These are phyloP conservation scores for Torymus tubicola DNA, from an alignment of 2,888 invertebrate species.

Conservation along the genomic window DNA sequence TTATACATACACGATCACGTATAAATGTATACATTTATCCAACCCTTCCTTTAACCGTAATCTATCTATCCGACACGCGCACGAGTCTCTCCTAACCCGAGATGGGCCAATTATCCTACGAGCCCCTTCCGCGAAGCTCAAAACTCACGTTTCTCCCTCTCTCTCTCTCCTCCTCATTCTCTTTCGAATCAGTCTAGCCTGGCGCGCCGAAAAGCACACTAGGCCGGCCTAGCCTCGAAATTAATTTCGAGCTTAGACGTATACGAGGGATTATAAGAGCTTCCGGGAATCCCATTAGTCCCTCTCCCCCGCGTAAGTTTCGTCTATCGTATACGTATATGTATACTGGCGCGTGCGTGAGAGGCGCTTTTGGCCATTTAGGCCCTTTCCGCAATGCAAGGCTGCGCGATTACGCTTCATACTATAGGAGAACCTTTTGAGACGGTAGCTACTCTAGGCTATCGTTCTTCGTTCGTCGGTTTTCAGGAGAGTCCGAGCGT, in stretches of 20 bases:
- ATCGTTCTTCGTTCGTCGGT: too few relatives aligned
- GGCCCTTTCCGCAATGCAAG: too few relatives aligned
- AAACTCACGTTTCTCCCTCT: constrained; percentile 36
- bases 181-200: too few relatives aligned
- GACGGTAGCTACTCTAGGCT: too few relatives aligned
- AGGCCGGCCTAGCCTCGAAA: constrained; percentile 37
- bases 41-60: background rate
- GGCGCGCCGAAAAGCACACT: constrained; percentile 1
- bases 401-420: too few relatives aligned
- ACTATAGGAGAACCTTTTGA: too few relatives aligned
- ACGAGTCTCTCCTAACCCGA: constrained; percentile 4
- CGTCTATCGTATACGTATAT: background rate
- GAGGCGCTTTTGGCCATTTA: too few relatives aligned
- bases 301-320: background rate
- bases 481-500: too few relatives aligned
- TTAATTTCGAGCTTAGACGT: constrained; percentile 57
- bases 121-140: constrained; percentile 12
- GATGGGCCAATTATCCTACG: constrained; percentile 43
- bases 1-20: too few relatives aligned
- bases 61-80: background rate
- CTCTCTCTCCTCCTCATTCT: too few relatives aligned
- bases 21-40: too few relatives aligned
- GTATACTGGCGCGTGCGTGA: too few relatives aligned
- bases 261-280: constrained; percentile 51
- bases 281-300: constrained; percentile 45